phyloP scores from a whole-genome alignment of 2,113 vertebrate genomes.

The Triplophysa tibetana region DNA sequence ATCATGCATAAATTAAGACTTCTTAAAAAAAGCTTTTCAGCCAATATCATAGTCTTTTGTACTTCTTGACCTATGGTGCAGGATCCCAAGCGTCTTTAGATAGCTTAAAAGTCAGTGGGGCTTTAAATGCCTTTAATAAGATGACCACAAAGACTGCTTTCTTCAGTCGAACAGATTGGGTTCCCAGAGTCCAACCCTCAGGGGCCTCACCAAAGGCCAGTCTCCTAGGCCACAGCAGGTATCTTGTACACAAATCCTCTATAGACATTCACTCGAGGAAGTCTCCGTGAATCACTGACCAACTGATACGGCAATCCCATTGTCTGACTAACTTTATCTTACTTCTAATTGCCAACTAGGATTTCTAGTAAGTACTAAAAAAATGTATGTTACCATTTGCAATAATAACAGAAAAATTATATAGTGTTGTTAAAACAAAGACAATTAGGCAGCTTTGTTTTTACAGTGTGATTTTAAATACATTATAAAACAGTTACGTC shows the following conservation, averaged over 20 bases:
- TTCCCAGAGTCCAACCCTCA: constrained; percentile 65
- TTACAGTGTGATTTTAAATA: no score
- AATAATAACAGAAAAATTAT: no score
- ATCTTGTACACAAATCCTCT: constrained; percentile 31
- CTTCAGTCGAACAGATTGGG: constrained; percentile 69
- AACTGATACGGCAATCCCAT: constrained; percentile 20
- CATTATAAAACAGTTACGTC: no score
- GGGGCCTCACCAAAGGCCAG: constrained; percentile 59
- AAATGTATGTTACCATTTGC: no score
- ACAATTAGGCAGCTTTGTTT: no score
- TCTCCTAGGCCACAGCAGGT: constrained; percentile 42
- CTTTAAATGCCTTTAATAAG: constrained; percentile 73
- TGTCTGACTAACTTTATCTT: background rate
- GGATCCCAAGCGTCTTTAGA: constrained; percentile 53
- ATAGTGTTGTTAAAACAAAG: no score
- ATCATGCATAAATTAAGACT: no score
- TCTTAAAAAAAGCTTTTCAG: no score
- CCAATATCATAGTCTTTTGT: background rate
- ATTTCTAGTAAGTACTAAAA: background rate
- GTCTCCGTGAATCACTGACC: constrained; percentile 23
- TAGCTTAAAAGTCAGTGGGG: constrained; percentile 58
- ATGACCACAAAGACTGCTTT: constrained; percentile 72
- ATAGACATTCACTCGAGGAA: constrained; percentile 20
- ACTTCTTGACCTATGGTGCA: background rate
- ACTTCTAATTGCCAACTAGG: background rate